A percentile compares a stretch with the other conserved stretches of the same genome.
Conservation (phyloP, 2,113 vertebrate species). For the Hippolais icterina region DNA sequence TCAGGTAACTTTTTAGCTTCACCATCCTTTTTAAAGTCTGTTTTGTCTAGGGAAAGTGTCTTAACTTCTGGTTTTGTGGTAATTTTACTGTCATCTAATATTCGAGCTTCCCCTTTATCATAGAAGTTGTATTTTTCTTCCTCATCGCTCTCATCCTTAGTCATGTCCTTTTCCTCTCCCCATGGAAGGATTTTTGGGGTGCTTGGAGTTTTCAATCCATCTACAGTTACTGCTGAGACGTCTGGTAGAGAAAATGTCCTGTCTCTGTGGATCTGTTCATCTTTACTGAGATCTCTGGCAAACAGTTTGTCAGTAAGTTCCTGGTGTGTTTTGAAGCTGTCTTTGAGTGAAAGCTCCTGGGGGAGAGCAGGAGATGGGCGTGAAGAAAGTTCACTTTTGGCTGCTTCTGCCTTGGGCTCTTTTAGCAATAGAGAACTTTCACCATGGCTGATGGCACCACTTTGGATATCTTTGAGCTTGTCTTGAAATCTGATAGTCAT, state of each 20-base stretch:
- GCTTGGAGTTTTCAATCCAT: constrained; percentile 31
- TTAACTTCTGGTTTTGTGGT: constrained; percentile 46
- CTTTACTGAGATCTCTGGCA: constrained; percentile 65
- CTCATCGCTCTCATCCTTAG: constrained; percentile 64
- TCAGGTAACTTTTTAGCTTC: constrained; percentile 11
- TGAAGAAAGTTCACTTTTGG: constrained; percentile 61
- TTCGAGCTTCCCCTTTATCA: constrained; percentile 3
- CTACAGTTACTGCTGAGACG: constrained; percentile 11
- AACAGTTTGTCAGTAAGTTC: constrained; percentile 48
- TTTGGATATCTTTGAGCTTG: constrained; percentile 48
- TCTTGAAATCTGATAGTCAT: constrained; percentile 63
- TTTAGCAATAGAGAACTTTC: constrained; percentile 58
- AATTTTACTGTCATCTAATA: constrained; percentile 48
- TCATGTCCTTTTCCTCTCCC: constrained; percentile 59
- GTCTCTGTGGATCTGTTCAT: constrained; percentile 39
- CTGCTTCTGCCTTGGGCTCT: constrained; percentile 41
- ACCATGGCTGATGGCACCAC: constrained; percentile 45
- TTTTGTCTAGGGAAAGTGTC: constrained; percentile 6
- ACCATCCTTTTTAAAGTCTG: constrained; percentile 2
- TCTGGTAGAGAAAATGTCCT: constrained; percentile 12
- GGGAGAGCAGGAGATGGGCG: constrained; percentile 63
- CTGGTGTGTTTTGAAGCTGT: constrained; percentile 66
- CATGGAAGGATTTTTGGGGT: constrained; percentile 11
- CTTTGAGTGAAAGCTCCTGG: constrained; percentile 77
- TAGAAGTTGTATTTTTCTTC: constrained; percentile 30